These are phyloP conservation scores for Indicator maculatus DNA, from an alignment of 2,113 vertebrate species.

Conservation along the genomic window DNA sequence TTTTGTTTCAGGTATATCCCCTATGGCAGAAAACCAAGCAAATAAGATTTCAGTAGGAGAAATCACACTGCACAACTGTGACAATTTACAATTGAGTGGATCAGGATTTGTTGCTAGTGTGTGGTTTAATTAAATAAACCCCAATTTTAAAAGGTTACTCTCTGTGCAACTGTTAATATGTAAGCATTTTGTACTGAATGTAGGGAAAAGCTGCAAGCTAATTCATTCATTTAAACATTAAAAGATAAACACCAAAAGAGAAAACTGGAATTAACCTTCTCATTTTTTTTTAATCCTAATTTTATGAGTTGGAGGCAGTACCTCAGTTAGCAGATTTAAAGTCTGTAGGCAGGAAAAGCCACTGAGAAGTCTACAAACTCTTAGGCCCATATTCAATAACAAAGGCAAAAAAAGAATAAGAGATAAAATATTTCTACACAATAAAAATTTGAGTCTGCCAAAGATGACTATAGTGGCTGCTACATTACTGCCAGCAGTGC, in stretches of 20 bases:
- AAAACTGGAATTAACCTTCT: not conserved
- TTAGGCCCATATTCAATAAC: not conserved
- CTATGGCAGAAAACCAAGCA: constrained; percentile 40
- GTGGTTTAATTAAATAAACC: constrained; percentile 55
- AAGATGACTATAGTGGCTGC: constrained; percentile 24
- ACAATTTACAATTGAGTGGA: constrained; percentile 18
- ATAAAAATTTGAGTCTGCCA: constrained; percentile 21
- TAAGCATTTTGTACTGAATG: not conserved
- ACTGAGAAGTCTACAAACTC: not conserved
- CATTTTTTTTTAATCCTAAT: not conserved
- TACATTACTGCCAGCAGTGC: constrained; percentile 9
- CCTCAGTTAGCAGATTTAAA: not conserved
- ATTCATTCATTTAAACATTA: not conserved
- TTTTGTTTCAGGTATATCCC: not conserved
- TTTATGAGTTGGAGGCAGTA: not conserved
- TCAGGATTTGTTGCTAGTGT: constrained; percentile 5
- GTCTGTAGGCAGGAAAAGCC: not conserved
- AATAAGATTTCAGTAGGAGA: constrained; percentile 45
- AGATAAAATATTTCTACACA: constrained; percentile 45
- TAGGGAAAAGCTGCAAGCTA: not conserved
- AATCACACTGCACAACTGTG: not conserved
- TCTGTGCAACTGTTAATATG: constrained; percentile 22
- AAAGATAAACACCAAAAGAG: not conserved
- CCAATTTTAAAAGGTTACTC: constrained; percentile 39
- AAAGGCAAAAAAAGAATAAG: constrained; percentile 21